Base-by-base conservation (phyloP, 1,140 invertebrate species). In the Sarcophaga bullata region DNA sequence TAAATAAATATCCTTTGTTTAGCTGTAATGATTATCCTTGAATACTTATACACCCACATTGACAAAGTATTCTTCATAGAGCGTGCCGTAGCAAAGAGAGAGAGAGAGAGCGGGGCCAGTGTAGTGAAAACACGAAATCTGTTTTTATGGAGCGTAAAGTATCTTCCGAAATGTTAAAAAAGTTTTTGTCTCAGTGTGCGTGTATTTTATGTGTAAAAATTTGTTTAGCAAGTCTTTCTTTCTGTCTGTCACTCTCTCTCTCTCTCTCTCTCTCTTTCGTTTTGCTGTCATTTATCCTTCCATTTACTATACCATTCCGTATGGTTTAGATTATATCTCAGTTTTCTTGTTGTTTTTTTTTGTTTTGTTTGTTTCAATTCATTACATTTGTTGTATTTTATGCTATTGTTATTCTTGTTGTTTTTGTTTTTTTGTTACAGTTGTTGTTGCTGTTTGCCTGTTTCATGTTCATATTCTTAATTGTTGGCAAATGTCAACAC, bases 401-500 rank as follows among this genome's bases (percentile, higher is more conserved):
- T 58, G 1, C n/a, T 68, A 19, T 68, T 68, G 6, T 19, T 68
- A 37, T 37, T 68, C 17, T 58, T 58, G 6, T n/a, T n/a, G 11
- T 58, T 0, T 58, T 58, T 58, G 52, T 58, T 58, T 58, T 11
- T 15, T 58, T 58, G 13, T n/a, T n/a, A 58, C 13, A n/a, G n/a
- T 58, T 15, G n/a, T 15, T 58, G 54, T 58, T 58, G 52, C n/a
- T 58, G 10, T 11, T 54, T 54, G n/a, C 19, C 19, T 19, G n/a
- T 68, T 68, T 68, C 62, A 25, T 68, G n/a, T 68, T 68, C n/a
- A 19, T 68, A n/a, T 68, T 68, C n/a, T 68, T 68, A 68, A 68
- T 68, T 68, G 62, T 68, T 68, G 62, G 62, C 62, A 68, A 68
- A 68, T 68, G 62, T 68, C 62, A 68, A 68, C 62, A 68, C 62